Conservation (phyloP, 2,113 vertebrate species). For the Catharus minimus region DNA sequence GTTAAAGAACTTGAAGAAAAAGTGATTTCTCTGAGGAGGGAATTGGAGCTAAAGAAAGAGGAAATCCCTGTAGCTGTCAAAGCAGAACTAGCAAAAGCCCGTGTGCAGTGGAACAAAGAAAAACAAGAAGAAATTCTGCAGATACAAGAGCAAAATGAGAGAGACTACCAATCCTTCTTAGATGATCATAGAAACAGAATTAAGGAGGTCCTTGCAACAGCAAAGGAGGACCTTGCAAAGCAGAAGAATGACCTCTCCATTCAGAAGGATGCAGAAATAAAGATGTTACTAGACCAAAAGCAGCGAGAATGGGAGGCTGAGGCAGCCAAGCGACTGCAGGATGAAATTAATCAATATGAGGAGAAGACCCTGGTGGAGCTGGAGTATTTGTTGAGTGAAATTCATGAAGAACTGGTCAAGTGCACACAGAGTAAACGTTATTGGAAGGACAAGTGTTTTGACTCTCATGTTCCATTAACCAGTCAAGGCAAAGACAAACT, state of each 20-base stretch:
- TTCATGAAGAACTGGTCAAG: constrained; percentile 65
- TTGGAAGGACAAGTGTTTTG: constrained; percentile 27
- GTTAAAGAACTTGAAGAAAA: constrained; percentile 80
- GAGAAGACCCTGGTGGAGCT: constrained; percentile 77
- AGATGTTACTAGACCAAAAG: constrained; percentile 69
- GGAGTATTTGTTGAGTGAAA: constrained; percentile 71
- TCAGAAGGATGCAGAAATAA: constrained; percentile 83
- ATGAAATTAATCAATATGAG: constrained; percentile 67
- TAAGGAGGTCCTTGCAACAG: constrained; percentile 75
- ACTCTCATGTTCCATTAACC: constrained; percentile 3
- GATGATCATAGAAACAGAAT: constrained; percentile 82
- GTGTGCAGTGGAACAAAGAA: constrained; percentile 85
- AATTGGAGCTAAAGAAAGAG: constrained; percentile 76
- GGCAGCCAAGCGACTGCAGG: constrained; percentile 69
- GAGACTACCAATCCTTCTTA: constrained; percentile 78
- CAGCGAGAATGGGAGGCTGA: constrained; percentile 80
- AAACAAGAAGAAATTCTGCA: constrained; percentile 87
- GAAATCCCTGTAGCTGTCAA: constrained; percentile 82
- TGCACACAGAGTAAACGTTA: neutral
- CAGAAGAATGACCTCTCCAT: constrained; percentile 78
- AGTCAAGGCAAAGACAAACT: constrained; percentile 64
- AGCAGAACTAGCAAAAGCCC: constrained; percentile 87
- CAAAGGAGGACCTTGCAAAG: constrained; percentile 78
- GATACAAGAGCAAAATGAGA: constrained; percentile 81
- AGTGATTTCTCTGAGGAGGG: constrained; percentile 74